Conservation (phyloP, 2,888 invertebrate genomes). For the Apeira syringaria region DNA sequence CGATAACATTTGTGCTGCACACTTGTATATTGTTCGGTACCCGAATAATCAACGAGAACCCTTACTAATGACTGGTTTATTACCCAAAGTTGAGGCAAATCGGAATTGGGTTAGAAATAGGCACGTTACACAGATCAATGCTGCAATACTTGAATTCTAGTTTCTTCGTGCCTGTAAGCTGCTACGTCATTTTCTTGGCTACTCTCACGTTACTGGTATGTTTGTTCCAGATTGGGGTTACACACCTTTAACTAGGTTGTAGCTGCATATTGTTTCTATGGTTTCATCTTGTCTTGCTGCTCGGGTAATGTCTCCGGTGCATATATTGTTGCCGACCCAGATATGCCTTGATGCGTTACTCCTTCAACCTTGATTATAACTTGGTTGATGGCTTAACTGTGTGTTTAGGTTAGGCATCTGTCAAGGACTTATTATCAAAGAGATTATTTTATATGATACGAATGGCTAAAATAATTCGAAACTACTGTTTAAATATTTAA, state of each 20-base stretch:
- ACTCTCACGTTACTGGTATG: neutral
- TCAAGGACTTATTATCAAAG: too few relatives aligned
- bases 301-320: conserved; percentile 25
- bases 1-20: conserved; percentile 5
- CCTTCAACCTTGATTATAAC: conserved; percentile 47
- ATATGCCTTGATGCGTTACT: conserved; percentile 44
- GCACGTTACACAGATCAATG: neutral
- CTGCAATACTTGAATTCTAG: neutral
- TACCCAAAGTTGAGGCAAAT: too few relatives aligned
- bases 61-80: too few relatives aligned
- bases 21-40: too few relatives aligned
- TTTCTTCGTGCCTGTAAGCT: neutral
- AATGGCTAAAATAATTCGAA: too few relatives aligned
- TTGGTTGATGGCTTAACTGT: conserved; percentile 29
- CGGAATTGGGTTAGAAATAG: too few relatives aligned
- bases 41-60: too few relatives aligned
- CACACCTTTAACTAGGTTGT: conserved; percentile 8
- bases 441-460: too few relatives aligned
- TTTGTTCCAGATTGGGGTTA: conserved; percentile 2
- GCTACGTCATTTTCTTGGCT: conserved; percentile 3
- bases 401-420: too few relatives aligned
- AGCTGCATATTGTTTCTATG: conserved; percentile 37
- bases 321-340: conserved; percentile 46
- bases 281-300: conserved; percentile 44
- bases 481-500: too few relatives aligned